Evolutionary conservation across 2,797 vertebrate genomes (phyloP).

Genomic region (Menidia menidia): DNA sequence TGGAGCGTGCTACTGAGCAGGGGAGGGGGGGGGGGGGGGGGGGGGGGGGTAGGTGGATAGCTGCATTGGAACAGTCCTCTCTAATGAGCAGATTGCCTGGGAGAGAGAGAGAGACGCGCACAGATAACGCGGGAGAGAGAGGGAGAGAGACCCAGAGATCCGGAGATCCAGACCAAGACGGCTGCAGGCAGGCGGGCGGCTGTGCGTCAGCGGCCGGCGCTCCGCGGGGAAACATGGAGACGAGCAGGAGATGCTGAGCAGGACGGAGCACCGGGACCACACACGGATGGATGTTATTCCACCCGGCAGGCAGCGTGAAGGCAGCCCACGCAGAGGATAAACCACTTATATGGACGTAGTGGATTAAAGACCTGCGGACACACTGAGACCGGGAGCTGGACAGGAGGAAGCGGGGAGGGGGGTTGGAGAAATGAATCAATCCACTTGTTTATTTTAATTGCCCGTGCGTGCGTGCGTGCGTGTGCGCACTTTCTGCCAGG

Average conservation of each 20-base stretch:
- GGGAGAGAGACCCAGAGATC: slow-evolving; percentile 58
- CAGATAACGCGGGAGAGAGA: slow-evolving; percentile 67
- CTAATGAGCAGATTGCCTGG: slow-evolving; percentile 85
- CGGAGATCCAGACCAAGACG: slow-evolving; percentile 71
- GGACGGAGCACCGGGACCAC: slow-evolving; percentile 58
- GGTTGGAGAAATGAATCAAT: slow-evolving; percentile 74
- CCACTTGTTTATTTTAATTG: slow-evolving; percentile 76
- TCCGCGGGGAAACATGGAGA: slow-evolving; percentile 75
- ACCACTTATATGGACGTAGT: slow-evolving; percentile 82
- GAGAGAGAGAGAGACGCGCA: slow-evolving; percentile 60
- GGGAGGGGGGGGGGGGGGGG: slow-evolving; percentile 36
- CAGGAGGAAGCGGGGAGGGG: slow-evolving; percentile 39
- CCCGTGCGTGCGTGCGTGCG: slow-evolving; percentile 45
- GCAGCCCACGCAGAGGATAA: slow-evolving; percentile 75
- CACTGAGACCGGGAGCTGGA: slow-evolving; percentile 53
- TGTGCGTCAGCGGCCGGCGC: slow-evolving; percentile 74
- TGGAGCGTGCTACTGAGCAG: slow-evolving; percentile 69
- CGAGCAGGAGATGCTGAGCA: slow-evolving; percentile 67
- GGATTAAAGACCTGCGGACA: slow-evolving; percentile 77
- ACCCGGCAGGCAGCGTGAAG: slow-evolving; percentile 68
- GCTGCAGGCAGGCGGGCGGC: slow-evolving; percentile 62
- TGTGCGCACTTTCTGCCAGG: slow-evolving; percentile 63
- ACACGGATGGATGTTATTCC: slow-evolving; percentile 76
- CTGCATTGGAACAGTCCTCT: slow-evolving; percentile 85
- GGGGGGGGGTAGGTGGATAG: slow-evolving; percentile 35